Evolutionary conservation across 2,797 vertebrate species (phyloP).

Genomic region (Crypturellus tataupa): DNA sequence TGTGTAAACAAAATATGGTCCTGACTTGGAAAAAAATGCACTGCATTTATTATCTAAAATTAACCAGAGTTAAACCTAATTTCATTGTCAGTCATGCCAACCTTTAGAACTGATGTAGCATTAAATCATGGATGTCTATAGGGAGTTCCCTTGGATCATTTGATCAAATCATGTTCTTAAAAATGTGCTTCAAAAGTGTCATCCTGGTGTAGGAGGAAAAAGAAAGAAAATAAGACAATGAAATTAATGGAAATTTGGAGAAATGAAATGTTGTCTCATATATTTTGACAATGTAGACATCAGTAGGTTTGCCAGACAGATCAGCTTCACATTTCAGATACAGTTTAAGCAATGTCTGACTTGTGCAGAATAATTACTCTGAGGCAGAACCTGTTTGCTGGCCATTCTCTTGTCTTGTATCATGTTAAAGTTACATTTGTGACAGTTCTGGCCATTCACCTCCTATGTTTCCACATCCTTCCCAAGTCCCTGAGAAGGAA

Average conservation of each 20-base stretch:
- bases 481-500: neutral
- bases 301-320: conserved; percentile 75
- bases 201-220: conserved; percentile 62
- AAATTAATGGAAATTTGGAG: conserved; percentile 76
- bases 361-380: neutral
- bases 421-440: neutral
- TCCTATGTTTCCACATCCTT: neutral
- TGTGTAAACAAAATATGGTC: neutral
- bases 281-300: conserved; percentile 77
- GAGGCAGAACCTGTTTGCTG: conserved; percentile 13
- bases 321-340: conserved; percentile 40
- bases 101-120: conserved; percentile 20
- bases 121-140: conserved; percentile 51
- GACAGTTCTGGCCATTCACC: neutral
- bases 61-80: conserved; percentile 41
- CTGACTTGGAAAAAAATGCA: neutral
- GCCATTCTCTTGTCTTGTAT: neutral
- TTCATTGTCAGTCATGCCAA: conserved; percentile 28
- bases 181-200: conserved; percentile 79
- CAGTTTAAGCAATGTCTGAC: neutral
- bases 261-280: conserved; percentile 75
- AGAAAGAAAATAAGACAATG: conserved; percentile 72
- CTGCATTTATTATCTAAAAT: conserved; percentile 26
- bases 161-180: conserved; percentile 71
- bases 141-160: conserved; percentile 72